These are phyloP conservation scores for Anoplius nigerrimus DNA, from an alignment of 2,888 invertebrate species.

Conservation along the genomic window DNA sequence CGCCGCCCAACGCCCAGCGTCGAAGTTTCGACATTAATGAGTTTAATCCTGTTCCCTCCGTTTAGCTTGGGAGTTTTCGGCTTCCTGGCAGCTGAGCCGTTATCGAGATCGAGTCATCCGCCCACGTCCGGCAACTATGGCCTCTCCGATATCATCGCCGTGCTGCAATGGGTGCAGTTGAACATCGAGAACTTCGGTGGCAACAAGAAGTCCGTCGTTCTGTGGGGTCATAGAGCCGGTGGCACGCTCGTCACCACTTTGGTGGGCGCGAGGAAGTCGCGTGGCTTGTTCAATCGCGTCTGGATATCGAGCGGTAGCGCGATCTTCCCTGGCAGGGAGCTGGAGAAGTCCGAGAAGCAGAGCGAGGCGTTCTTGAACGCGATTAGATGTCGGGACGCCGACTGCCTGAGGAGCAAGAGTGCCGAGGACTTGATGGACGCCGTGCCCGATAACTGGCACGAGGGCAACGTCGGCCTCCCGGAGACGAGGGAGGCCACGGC, in stretches of 20 bases:
- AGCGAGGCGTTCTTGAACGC: conserved; percentile 80
- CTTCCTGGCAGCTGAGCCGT: conserved; percentile 85
- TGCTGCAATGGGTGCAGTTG: conserved; percentile 86
- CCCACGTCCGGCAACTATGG: conserved; percentile 91
- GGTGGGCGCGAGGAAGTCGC: conserved; percentile 78
- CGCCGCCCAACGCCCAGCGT: no score
- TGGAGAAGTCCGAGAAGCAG: conserved; percentile 79
- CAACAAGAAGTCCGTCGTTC: conserved; percentile 84
- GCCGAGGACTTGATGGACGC: conserved; percentile 80
- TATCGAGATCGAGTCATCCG: conserved; percentile 84
- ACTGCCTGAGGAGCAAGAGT: conserved; percentile 74
- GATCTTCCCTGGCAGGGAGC: conserved; percentile 82
- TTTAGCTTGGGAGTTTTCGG: conserved; percentile 79
- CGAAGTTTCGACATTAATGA: neutral
- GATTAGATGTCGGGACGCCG: conserved; percentile 78
- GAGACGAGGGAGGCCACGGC: conserved; percentile 72
- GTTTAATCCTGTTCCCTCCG: conserved; percentile 1
- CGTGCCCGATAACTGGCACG: conserved; percentile 85
- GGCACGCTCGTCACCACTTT: conserved; percentile 89
- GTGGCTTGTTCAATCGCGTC: conserved; percentile 83
- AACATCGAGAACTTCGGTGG: conserved; percentile 92
- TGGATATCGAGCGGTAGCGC: conserved; percentile 89
- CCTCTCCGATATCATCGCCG: conserved; percentile 86
- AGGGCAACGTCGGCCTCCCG: conserved; percentile 74
- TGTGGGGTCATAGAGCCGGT: conserved; percentile 91